Percentiles rank a stretch among this genome's conserved stretches.
Evolutionary conservation across 2,113 vertebrate genomes (phyloP).

Genomic region (Epinephelus fuscoguttatus): DNA sequence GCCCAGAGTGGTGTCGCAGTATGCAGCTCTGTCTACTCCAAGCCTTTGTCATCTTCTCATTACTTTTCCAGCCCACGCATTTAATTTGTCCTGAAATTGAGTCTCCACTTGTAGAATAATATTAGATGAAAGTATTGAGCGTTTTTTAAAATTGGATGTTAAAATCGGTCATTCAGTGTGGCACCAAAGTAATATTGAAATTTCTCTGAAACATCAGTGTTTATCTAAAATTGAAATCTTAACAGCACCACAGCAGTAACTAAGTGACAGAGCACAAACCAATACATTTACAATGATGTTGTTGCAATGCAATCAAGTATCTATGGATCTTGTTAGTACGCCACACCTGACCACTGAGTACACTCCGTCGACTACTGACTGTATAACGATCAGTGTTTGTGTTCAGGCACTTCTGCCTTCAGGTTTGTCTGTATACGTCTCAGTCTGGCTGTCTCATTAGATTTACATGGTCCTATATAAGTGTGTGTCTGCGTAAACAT

Average conservation of each 20-base stretch:
- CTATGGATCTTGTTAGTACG: background rate
- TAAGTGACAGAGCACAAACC: background rate
- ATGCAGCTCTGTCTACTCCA: background rate
- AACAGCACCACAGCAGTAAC: background rate
- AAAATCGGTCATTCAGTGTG: background rate
- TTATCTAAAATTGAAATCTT: constrained; percentile 51
- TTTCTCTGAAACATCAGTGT: constrained; percentile 4
- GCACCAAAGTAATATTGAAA: constrained; percentile 18
- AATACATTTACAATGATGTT: constrained; percentile 15
- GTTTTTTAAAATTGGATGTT: background rate
- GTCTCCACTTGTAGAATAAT: constrained; percentile 29
- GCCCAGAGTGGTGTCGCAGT: background rate
- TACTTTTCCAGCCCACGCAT: background rate
- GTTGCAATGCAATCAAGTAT: constrained; percentile 18
- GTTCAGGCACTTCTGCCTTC: constrained; percentile 38
- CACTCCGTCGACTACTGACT: constrained; percentile 23
- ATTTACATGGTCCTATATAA: constrained; percentile 49
- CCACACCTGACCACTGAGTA: constrained; percentile 3
- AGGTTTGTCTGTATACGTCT: constrained; percentile 43
- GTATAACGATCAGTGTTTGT: constrained; percentile 28
- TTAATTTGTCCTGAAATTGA: constrained; percentile 36
- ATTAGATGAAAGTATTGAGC: constrained; percentile 34
- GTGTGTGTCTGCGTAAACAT: constrained; percentile 33
- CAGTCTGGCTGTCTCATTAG: constrained; percentile 70
- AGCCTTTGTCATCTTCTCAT: constrained; percentile 27